phyloP scores from a whole-genome alignment of 2,888 invertebrate genomes.

The Hypomecis atomaria region DNA sequence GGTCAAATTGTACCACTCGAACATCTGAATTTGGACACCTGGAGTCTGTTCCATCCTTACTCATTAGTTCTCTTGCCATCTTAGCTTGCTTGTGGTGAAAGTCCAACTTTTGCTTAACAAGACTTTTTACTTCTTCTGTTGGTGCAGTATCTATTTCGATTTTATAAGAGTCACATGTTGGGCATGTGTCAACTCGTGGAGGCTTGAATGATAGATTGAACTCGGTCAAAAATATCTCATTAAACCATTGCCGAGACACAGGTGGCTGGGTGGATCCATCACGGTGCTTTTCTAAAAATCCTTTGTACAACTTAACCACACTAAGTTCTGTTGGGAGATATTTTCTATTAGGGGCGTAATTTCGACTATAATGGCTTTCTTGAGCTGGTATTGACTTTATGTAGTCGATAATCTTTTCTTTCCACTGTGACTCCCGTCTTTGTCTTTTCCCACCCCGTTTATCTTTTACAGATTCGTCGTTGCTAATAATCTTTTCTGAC shows the following conservation, averaged over 20 bases:
- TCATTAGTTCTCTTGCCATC: too few relatives aligned
- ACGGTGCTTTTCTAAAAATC: constrained; percentile 17
- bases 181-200: constrained; percentile 13
- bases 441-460: constrained; percentile 16
- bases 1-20: too few relatives aligned
- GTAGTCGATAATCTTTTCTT: constrained; percentile 15
- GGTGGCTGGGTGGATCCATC: constrained; percentile 17
- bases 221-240: constrained; percentile 14
- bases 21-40: too few relatives aligned
- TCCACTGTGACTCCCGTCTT: constrained; percentile 17
- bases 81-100: too few relatives aligned
- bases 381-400: constrained; percentile 17
- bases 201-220: constrained; percentile 5
- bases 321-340: constrained; percentile 16
- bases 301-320: constrained; percentile 16
- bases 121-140: constrained; percentile 20
- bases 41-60: too few relatives aligned
- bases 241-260: constrained; percentile 16
- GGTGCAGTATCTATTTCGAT: constrained; percentile 27
- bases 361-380: constrained; percentile 21
- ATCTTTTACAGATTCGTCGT: constrained; percentile 8
- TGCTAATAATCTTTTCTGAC: constrained; percentile 14
- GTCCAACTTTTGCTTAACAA: too few relatives aligned
- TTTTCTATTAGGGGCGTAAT: constrained; percentile 10
- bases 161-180: constrained; percentile 23